Evolutionary conservation across 1,140 invertebrate genomes (phyloP).

Genomic region (Nebria ingens): DNA sequence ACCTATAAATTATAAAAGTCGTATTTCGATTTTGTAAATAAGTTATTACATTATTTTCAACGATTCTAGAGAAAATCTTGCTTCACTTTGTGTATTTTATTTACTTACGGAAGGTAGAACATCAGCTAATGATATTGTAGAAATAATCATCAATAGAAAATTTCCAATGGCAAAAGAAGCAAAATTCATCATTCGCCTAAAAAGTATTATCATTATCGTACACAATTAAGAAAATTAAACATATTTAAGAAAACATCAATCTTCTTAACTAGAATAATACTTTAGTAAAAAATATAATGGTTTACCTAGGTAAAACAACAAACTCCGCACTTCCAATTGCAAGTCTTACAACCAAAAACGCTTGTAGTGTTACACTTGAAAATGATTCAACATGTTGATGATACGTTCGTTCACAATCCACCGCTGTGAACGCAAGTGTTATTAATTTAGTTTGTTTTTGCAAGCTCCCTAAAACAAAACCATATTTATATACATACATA

Average conservation of each 20-base stretch:
- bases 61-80: constrained; percentile 15
- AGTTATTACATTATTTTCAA: constrained; percentile 3
- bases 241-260: too few relatives aligned
- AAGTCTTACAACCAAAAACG: constrained; percentile 49
- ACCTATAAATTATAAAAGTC: constrained; percentile 25
- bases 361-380: constrained; percentile 50
- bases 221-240: too few relatives aligned
- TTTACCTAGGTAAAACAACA: constrained; percentile 43
- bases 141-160: constrained; percentile 38
- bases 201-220: too few relatives aligned
- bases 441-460: constrained; percentile 53
- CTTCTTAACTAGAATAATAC: constrained; percentile 12
- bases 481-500: too few relatives aligned
- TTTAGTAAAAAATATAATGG: not conserved
- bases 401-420: constrained; percentile 52
- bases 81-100: not conserved
- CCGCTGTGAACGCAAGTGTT: constrained; percentile 54
- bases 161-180: constrained; percentile 37
- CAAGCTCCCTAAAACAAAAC: constrained; percentile 46
- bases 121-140: constrained; percentile 40
- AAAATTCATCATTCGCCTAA: constrained; percentile 29
- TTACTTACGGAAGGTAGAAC: constrained; percentile 38
- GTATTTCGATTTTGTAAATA: not conserved
- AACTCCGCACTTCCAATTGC: constrained; percentile 45
- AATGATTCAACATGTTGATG: constrained; percentile 51